Conservation (phyloP, 2,113 vertebrate species). For the Tragulus kanchil region DNA sequence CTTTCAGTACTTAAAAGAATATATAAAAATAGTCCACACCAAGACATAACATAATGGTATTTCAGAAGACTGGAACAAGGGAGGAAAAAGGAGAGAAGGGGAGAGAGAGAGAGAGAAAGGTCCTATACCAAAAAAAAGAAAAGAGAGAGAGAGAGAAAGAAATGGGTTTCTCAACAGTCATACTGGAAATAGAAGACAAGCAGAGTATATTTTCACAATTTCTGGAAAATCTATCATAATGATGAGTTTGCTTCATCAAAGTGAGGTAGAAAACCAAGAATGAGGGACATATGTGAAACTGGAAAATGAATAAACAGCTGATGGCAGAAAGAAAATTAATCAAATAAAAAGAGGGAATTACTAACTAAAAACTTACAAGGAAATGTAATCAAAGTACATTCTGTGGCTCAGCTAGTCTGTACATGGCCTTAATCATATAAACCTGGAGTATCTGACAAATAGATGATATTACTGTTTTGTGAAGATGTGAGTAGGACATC, state of each 20-base stretch:
- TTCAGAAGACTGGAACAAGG: background rate
- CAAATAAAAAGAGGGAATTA: background rate
- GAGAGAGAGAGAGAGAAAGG: background rate
- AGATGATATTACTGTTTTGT: background rate
- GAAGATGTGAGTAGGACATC: background rate
- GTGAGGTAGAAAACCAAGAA: background rate
- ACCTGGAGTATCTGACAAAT: background rate
- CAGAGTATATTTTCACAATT: conserved; percentile 3
- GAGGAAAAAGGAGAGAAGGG: background rate
- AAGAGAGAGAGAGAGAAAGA: background rate
- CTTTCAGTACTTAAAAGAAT: background rate
- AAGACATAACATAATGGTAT: background rate
- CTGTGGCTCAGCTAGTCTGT: background rate
- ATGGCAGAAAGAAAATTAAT: conserved; percentile 25
- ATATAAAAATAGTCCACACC: background rate
- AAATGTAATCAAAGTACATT: background rate
- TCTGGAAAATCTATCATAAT: background rate
- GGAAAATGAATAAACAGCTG: background rate
- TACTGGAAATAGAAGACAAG: background rate
- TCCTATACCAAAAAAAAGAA: background rate
- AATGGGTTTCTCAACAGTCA: conserved; percentile 20
- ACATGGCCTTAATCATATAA: background rate
- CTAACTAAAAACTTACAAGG: background rate
- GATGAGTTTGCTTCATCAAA: background rate
- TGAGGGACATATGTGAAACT: background rate